Percentiles rank a stretch among this genome's conserved stretches.
Evolutionary conservation across 92 coral and sea anemone genomes (phyloP).

Genomic region (Hydrozoanthus gracilis): DNA sequence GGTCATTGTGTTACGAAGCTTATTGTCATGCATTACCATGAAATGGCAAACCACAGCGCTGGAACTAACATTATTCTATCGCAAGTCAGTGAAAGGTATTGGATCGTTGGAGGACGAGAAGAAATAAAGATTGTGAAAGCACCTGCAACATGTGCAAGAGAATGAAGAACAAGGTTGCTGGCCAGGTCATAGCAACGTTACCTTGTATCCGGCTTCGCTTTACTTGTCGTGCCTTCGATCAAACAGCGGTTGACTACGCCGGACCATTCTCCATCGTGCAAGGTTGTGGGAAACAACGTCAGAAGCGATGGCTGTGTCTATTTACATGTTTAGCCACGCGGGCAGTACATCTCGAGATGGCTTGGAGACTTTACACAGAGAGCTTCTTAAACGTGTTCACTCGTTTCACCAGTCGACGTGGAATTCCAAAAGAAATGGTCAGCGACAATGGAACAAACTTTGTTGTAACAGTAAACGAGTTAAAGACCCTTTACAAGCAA

Average conservation of each 20-base stretch:
- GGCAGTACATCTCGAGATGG: slow-evolving; percentile 72
- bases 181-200: no score
- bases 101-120: slow-evolving; percentile 67
- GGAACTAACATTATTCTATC: slow-evolving; percentile 70
- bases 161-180: no score
- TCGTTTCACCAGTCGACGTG: no score
- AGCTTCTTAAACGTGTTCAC: slow-evolving; percentile 68
- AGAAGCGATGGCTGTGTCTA: slow-evolving; percentile 71
- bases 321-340: slow-evolving; percentile 72
- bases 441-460: no score
- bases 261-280: no score
- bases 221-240: no score
- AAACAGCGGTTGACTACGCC: no score
- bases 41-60: slow-evolving; percentile 64
- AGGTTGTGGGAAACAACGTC: slow-evolving; percentile 46
- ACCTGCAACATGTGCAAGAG: no score
- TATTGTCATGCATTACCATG: slow-evolving; percentile 68
- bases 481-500: no score
- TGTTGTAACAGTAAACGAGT: slow-evolving; percentile 62
- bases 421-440: no score
- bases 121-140: no score
- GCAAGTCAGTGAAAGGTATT: slow-evolving; percentile 59
- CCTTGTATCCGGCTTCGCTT: no score
- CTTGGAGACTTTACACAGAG: slow-evolving; percentile 75
- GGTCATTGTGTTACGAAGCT: slow-evolving; percentile 65